A percentile compares a stretch with the other conserved stretches of the same genome.
These are phyloP conservation scores for Formica aserva DNA, from an alignment of 2,888 invertebrate species.

Conservation along the genomic window DNA sequence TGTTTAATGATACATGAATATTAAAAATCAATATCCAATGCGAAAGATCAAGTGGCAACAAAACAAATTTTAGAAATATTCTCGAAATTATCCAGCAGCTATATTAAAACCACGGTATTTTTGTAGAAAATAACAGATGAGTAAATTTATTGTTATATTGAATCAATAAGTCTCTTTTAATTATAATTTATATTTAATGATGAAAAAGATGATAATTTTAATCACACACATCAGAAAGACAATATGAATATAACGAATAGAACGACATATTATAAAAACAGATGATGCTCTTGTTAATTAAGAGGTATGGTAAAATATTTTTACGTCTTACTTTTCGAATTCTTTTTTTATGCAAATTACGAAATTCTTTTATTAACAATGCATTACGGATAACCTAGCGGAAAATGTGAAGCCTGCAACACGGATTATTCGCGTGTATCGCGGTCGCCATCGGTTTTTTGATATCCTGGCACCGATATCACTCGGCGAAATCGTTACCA, in stretches of 20 bases:
- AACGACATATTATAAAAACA: not conserved
- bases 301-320: not conserved
- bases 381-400: not conserved
- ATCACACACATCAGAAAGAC: not conserved
- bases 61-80: not conserved
- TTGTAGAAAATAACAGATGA: not conserved
- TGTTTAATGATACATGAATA: not conserved
- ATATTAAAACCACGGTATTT: not conserved
- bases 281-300: not conserved
- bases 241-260: too few relatives aligned
- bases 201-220: not conserved
- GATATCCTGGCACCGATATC: conserved; percentile 76
- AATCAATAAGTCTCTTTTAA: conserved; percentile 8
- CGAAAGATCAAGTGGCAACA: not conserved
- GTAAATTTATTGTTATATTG: not conserved
- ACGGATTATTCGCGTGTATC: conserved; percentile 42
- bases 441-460: conserved; percentile 63
- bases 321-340: not conserved
- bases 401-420: conserved; percentile 15
- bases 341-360: not conserved
- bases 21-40: not conserved
- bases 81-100: not conserved
- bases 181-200: not conserved
- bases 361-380: not conserved
- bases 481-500: conserved; percentile 74